Conservation (phyloP, 2,113 vertebrate species). For the Cheirogaleus medius region DNA sequence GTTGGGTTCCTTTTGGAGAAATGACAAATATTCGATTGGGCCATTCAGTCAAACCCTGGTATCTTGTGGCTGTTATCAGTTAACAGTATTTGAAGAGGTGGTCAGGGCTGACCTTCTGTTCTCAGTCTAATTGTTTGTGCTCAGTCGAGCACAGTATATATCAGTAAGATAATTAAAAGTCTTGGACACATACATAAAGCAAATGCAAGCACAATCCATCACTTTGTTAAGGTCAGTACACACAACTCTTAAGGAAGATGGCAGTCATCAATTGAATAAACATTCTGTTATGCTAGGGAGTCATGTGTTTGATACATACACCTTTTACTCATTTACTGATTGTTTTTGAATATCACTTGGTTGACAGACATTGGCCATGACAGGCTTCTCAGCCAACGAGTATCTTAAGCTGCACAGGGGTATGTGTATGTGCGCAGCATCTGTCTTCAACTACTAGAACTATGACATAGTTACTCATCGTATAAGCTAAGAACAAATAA, state of each 20-base stretch:
- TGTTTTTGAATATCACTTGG: not conserved
- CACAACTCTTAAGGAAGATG: not conserved
- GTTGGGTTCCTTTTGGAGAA: not conserved
- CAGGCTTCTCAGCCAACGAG: not conserved
- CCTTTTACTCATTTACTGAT: not conserved
- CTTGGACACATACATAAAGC: not conserved
- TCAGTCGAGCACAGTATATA: not conserved
- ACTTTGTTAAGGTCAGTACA: not conserved
- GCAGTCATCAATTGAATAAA: not conserved
- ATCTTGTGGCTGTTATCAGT: not conserved
- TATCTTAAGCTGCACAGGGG: not conserved
- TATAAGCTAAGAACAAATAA: not conserved
- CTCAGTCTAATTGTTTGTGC: not conserved
- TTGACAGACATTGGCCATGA: conserved; percentile 25
- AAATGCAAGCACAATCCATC: not conserved
- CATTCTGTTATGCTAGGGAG: not conserved
- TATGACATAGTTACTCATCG: conserved; percentile 35
- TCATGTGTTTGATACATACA: not conserved
- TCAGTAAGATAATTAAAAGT: not conserved
- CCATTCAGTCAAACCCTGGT: not conserved
- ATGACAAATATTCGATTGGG: not conserved
- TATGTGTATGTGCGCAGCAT: not conserved
- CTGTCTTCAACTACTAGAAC: conserved; percentile 52
- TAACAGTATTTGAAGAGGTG: not conserved
- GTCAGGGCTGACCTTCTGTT: not conserved